Evolutionary conservation across 2,888 invertebrate genomes (phyloP), one percentile per base, ranked within the genome.

Genomic region (Drosophila fungiperda): DNA sequence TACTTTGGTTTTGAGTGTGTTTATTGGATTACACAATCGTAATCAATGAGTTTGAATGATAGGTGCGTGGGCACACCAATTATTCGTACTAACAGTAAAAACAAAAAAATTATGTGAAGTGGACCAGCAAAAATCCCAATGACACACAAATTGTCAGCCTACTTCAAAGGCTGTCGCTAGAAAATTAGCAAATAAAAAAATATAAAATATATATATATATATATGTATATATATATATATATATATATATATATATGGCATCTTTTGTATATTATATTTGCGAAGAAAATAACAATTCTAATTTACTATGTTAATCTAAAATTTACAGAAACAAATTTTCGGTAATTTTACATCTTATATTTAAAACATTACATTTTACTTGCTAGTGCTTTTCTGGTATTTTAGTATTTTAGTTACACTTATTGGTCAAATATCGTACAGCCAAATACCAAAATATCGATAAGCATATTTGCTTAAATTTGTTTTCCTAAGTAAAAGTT

Each of bases 41-140:
- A 64, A 72, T 79, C 68, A 80, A 78, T 73, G 76, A 58, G 57
- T 68, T 79, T 79, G 68, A 78, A 59, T 76, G 63, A 79, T 60
- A 42, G 76, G 65, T 76, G 73, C 66, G 79, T 61, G 73, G 65
- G 78, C 29, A 32, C n/a, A 45, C 0, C 67, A 76, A 63, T 64
- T 68, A 62, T 68, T 63, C 72, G 50, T 45, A 53, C 33, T 49
- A 35, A 32, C 35, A 20, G 7, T 15, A 65, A 42, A 17, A 58
- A 36, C 1, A 32, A 40, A 17, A 23, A n/a, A 45, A 59, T 32
- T 36, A 57, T n/a, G 1, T 48, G 23, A 59, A 68, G 69, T 63
- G 55, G 29, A 49, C 36, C 38, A 53, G 35, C 36, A 32, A 38
- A 63, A 60, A 72, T 76, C 73, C 76, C 78, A 78, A 79, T 78